phyloP scores from a whole-genome alignment of 2,888 invertebrate species.

The Zelleria hepariella region DNA sequence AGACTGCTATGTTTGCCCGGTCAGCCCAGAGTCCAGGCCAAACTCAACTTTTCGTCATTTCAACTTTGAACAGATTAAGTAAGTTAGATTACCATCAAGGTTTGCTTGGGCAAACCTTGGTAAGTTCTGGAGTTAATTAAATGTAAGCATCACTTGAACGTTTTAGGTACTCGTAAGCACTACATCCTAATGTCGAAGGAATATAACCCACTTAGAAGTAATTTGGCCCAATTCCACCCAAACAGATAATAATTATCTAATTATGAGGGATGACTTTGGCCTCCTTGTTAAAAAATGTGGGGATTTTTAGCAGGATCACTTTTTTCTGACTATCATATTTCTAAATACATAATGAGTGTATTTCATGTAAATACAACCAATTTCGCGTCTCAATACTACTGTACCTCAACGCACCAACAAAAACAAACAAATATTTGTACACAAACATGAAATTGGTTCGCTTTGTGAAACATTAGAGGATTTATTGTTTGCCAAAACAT shows the following conservation, averaged over 20 bases:
- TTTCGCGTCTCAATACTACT: background rate
- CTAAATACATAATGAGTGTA: background rate
- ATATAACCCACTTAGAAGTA: background rate
- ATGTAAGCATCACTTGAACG: background rate
- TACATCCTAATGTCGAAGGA: background rate
- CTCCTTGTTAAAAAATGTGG: no score
- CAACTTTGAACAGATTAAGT: background rate
- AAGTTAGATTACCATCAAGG: constrained; percentile 1
- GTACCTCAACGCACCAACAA: background rate
- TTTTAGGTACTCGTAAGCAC: background rate
- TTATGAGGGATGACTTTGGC: no score
- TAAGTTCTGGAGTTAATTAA: background rate
- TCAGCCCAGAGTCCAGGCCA: background rate
- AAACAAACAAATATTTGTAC: background rate
- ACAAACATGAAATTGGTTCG: background rate
- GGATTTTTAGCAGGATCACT: background rate
- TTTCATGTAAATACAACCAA: background rate
- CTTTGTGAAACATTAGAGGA: background rate
- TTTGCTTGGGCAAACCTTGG: background rate
- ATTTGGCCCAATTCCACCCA: no score
- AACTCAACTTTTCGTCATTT: background rate
- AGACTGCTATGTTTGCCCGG: background rate
- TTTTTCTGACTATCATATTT: background rate
- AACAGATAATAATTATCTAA: no score
- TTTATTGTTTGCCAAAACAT: background rate